Evolutionary conservation across 1,140 invertebrate species (phyloP).

Genomic region (Heterodera carotae): DNA sequence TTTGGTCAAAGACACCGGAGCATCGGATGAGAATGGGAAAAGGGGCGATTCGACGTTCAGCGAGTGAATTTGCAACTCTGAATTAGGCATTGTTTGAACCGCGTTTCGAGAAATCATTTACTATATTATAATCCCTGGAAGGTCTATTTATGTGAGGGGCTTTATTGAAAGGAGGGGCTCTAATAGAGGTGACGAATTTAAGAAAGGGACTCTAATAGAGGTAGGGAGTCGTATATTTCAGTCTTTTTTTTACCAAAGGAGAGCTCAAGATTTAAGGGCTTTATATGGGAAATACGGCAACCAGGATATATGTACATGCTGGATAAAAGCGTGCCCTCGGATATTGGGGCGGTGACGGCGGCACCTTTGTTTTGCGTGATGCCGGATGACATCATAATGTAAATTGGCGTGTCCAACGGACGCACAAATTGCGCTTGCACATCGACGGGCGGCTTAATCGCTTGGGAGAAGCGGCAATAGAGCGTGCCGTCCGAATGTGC

Average conservation of each 20-base stretch:
- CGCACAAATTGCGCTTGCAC: slow-evolving; percentile 30
- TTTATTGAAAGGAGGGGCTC: too few relatives aligned
- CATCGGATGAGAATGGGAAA: slow-evolving; percentile 18
- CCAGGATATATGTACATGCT: too few relatives aligned
- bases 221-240: too few relatives aligned
- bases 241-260: too few relatives aligned
- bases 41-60: slow-evolving; percentile 17
- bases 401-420: slow-evolving; percentile 17
- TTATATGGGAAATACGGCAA: too few relatives aligned
- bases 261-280: too few relatives aligned
- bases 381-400: slow-evolving; percentile 28
- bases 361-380: slow-evolving; percentile 28
- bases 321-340: too few relatives aligned
- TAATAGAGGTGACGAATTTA: too few relatives aligned
- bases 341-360: too few relatives aligned
- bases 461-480: slow-evolving; percentile 34
- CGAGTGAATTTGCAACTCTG: slow-evolving; percentile 20
- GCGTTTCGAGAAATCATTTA: neutral
- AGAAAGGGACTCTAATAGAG: too few relatives aligned
- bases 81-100: neutral
- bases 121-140: too few relatives aligned
- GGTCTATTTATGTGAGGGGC: too few relatives aligned
- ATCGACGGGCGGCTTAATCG: slow-evolving; percentile 6
- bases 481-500: slow-evolving; percentile 21
- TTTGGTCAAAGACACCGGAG: slow-evolving; percentile 7